phyloP scores from a whole-genome alignment of 2,888 invertebrate genomes.

The Tupiocoris notatus region DNA sequence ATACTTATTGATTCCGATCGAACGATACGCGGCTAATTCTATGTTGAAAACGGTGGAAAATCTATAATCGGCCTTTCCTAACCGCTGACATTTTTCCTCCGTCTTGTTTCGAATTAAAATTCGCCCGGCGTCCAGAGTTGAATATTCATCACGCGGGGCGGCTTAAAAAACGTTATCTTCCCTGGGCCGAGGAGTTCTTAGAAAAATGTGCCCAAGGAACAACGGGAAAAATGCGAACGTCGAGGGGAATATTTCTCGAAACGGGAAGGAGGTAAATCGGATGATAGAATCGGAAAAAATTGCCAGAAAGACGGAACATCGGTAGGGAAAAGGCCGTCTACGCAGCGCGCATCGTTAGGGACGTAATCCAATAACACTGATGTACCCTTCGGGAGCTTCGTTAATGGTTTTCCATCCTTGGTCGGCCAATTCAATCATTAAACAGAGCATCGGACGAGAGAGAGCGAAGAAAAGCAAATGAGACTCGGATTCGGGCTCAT shows the following conservation, averaged over 20 bases:
- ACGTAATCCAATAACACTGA: conserved; percentile 31
- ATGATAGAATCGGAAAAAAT: background rate
- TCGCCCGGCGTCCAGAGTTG: background rate
- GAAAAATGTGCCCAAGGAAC: background rate
- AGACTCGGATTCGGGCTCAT: background rate
- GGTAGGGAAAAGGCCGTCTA: background rate
- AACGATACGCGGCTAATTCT: no score
- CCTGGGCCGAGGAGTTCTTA: no score
- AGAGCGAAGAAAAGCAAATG: background rate
- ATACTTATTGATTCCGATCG: no score
- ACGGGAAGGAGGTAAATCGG: no score
- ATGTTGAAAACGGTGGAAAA: background rate
- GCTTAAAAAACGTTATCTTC: background rate
- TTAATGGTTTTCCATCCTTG: conserved; percentile 11
- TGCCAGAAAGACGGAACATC: background rate
- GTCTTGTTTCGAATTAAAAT: background rate
- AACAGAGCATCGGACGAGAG: conserved; percentile 1
- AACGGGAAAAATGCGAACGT: no score
- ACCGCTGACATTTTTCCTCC: background rate
- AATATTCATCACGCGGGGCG: background rate
- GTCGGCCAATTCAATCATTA: conserved; percentile 25
- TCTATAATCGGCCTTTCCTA: background rate
- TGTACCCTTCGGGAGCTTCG: conserved; percentile 4
- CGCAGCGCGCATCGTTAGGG: background rate
- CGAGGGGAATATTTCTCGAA: no score